Base-by-base conservation (phyloP, 2,888 invertebrate species). In the Tubulanus polymorphus region DNA sequence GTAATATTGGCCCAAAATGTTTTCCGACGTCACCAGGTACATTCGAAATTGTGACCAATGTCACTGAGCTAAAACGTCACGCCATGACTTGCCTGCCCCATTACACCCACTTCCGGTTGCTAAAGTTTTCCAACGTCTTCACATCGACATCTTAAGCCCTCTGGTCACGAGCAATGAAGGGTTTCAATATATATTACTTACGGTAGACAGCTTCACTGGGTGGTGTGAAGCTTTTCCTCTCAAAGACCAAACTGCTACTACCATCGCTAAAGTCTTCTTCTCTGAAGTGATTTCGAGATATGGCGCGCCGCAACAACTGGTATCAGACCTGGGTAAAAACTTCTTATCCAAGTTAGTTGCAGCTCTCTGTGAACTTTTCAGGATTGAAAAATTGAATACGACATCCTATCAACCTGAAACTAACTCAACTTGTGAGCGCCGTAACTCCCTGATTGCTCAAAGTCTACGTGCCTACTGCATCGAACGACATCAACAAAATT, bases 351-450 rank as follows among this genome's bases (percentile, higher is more conserved):
- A 61, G 26, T 29, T 61, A 23, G 56, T 63, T 12, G 50, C 30
- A 23, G 60, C 61, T n/a, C 18, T 63, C 8, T 64, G 61, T 50
- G 60, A 61, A 49, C 26, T 63, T 8, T 60, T 63, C 48, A 54
- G 60, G n/a, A 54, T 63, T 6, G 60, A 53, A 10, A 41, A 52
- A n/a, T 55, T 51, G 26, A 52, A 32, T 18, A 59, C 64, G 15
- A 60, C 59, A 20, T 37, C 53, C 20, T 65, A 63, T 51, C 63
- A 64, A 20, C 59, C 63, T 23, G 53, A 57, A 35, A 61, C 60
- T 1, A 64, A 57, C 56, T 45, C 57, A 12, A 54, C 54, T 8
- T 62, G 63, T 51, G 66, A 66, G 35, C 45, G 62, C 15, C 29
- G 45, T 20, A 64, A 64, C 46, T 51, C 53, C 32, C 59, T 60